These are phyloP conservation scores for Charina bottae DNA, from an alignment of 2,113 vertebrate genomes.

Conservation along the genomic window DNA sequence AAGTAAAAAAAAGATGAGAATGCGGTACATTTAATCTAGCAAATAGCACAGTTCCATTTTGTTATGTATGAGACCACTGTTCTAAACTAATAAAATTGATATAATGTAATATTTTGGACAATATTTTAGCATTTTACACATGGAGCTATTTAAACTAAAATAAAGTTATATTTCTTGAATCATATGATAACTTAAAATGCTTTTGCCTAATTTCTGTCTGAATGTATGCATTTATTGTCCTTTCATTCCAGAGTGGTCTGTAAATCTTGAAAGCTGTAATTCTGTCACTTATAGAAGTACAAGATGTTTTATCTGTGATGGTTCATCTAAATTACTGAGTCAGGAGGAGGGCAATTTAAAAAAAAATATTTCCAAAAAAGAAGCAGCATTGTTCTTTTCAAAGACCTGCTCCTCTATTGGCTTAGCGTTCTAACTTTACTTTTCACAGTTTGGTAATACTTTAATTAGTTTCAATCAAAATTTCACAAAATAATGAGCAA, in stretches of 20 bases:
- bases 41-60: neutral
- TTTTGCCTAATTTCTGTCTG: rapidly evolving
- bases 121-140: slow-evolving; percentile 3
- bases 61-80: neutral
- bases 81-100: neutral
- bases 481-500: neutral
- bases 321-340: slow-evolving; percentile 27
- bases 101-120: neutral
- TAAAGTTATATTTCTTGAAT: slow-evolving; percentile 24
- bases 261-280: slow-evolving; percentile 37
- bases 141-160: neutral
- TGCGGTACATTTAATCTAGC: neutral
- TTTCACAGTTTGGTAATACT: neutral
- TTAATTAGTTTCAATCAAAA: neutral
- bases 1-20: neutral
- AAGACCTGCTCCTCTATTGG: neutral
- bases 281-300: slow-evolving; percentile 35
- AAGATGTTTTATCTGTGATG: slow-evolving; percentile 51
- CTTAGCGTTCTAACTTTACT: neutral
- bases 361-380: slow-evolving; percentile 25
- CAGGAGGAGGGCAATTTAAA: slow-evolving; percentile 33
- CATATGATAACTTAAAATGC: neutral
- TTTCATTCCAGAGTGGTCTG: neutral
- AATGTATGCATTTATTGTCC: slow-evolving; percentile 8
- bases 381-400: rapidly evolving